phyloP scores from a whole-genome alignment of 2,797 vertebrate species.

The Acanthornis magna region DNA sequence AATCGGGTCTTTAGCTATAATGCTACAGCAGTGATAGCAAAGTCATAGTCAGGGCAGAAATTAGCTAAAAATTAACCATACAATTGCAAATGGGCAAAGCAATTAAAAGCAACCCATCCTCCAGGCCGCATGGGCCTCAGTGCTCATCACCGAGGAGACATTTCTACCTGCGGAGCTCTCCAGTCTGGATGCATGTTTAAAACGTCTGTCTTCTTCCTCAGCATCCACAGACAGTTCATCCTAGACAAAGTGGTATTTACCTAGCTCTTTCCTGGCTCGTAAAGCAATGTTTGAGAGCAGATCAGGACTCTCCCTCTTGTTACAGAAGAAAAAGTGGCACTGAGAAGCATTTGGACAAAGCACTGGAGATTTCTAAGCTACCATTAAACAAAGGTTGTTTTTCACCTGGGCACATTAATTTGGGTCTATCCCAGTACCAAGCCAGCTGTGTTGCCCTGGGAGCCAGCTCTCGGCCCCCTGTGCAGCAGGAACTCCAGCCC shows the following conservation, averaged over 20 bases:
- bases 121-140: not conserved
- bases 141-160: not conserved
- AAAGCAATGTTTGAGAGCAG: not conserved
- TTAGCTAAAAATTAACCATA: constrained; percentile 44
- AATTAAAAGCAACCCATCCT: constrained; percentile 27
- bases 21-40: not conserved
- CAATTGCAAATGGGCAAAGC: constrained; percentile 33
- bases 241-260: not conserved
- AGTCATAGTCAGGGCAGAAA: constrained; percentile 24
- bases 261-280: not conserved
- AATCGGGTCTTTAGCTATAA: constrained; percentile 34
- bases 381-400: not conserved
- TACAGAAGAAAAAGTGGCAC: not conserved
- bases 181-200: not conserved
- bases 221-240: not conserved
- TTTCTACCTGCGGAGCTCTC: not conserved
- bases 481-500: not conserved
- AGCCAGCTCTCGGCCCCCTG: not conserved
- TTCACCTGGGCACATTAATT: not conserved
- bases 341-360: not conserved
- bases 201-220: not conserved
- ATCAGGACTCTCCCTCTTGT: not conserved
- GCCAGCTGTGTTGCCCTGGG: not conserved
- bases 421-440: not conserved
- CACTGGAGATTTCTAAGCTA: not conserved